Base-by-base conservation (phyloP, 2,888 invertebrate genomes). In the Gari tellinella region DNA sequence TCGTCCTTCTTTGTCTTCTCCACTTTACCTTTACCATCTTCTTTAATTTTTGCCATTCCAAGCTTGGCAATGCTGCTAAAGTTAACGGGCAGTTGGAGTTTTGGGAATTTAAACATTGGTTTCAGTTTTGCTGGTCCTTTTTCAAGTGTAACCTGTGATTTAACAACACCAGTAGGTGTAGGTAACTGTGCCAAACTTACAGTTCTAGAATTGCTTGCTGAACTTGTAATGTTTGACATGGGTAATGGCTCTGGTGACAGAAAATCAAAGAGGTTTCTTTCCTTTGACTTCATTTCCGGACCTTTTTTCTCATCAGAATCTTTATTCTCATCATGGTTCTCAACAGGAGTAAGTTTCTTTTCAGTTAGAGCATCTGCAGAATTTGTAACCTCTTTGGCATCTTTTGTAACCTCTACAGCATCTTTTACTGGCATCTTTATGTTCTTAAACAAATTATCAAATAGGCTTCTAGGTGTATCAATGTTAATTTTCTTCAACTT, bases 31-130 rank as follows among this genome's bases (percentile, higher is more conserved):
- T 12, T 52, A 0, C 41, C 52, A 48, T 70, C 75, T 55, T 61
- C 56, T 64, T 78, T 78, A n/a, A 74, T 41, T 38, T 74, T 70
- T 8, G 65, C 57, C 51, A 78, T 64, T 25, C 74, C 73, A 56
- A 78, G 72, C 43, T 78, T 78, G 17, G 78, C 78, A 41, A 78
- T 78, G 25, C 65, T 70, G 7, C 78, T 70, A 74, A 78, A 78
- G 49, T 74, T 78, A 4, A 72, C 56, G n/a, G 65, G 69, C 15
- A 58, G 48, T 25, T 69, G 37, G 5, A 78, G 46, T 60, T 76
- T 76, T 17, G 70, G 70, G 43, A 78, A 72, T 52, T 78, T 78
- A 31, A 78, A 78, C 55, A 70, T 65, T 21, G 78, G 58, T 25
- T 78, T 78, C 37, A 38, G 57, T 41, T 23, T 21, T 14, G 17